These are phyloP conservation scores for Homalodisca vitripennis DNA, from an alignment of 1,140 invertebrate species.

Conservation along the genomic window DNA sequence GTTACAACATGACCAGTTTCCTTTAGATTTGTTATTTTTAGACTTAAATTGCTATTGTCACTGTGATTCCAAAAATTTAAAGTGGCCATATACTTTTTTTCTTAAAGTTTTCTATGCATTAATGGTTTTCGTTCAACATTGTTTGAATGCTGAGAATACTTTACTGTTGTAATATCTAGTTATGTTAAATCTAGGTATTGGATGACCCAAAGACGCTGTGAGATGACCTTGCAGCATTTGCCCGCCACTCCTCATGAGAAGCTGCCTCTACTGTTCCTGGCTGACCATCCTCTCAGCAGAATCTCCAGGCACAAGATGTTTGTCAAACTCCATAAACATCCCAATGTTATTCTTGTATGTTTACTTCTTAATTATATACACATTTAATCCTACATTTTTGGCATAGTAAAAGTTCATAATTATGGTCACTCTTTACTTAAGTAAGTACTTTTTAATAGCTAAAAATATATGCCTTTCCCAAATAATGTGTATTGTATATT, in stretches of 20 bases:
- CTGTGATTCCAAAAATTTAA: not conserved
- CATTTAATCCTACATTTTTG: no score
- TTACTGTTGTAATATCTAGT: no score
- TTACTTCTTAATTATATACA: not conserved
- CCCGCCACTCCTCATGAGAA: conserved; percentile 83
- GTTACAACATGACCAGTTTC: no score
- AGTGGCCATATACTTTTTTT: not conserved
- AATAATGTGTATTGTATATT: no score
- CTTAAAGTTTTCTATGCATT: not conserved
- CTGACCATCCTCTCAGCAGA: conserved; percentile 76
- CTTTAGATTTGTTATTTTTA: no score
- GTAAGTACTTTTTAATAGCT: no score
- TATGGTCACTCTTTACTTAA: no score
- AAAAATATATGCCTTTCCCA: no score
- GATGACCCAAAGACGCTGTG: conserved; percentile 87
- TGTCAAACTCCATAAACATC: conserved; percentile 83
- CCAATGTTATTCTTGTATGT: conserved; percentile 75
- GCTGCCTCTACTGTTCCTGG: conserved; percentile 74
- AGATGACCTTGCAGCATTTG: conserved; percentile 92
- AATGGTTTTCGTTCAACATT: not conserved
- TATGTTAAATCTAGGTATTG: conserved; percentile 69
- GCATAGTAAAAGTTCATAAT: no score
- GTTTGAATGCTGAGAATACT: no score
- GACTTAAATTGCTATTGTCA: no score
- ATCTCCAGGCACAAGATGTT: conserved; percentile 79